These are phyloP conservation scores for Micropterix aruncella DNA, from an alignment of 2,888 invertebrate species.

Conservation along the genomic window DNA sequence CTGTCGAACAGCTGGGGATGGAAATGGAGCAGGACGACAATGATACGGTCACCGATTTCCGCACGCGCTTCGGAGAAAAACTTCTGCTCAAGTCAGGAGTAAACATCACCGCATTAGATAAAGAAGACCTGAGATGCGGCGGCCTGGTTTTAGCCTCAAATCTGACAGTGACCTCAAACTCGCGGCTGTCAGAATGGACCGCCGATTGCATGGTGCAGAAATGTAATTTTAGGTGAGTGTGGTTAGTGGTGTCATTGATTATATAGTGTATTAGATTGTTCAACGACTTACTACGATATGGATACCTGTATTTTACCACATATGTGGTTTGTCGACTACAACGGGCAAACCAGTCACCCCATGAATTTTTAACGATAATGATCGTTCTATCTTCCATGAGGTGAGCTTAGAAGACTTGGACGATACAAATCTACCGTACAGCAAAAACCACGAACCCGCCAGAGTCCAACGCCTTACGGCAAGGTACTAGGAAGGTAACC, in stretches of 20 bases:
- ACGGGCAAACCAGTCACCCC: too few relatives aligned
- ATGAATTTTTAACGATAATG: too few relatives aligned
- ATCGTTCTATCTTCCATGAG: too few relatives aligned
- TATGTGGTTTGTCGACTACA: too few relatives aligned
- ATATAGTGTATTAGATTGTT: too few relatives aligned
- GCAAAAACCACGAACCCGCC: too few relatives aligned
- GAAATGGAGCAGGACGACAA: slow-evolving; percentile 63
- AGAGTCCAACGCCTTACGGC: too few relatives aligned
- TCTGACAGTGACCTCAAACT: slow-evolving; percentile 41
- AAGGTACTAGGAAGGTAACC: too few relatives aligned
- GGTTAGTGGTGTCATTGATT: slow-evolving; percentile 3
- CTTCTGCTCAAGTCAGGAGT: slow-evolving; percentile 50
- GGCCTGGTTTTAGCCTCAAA: slow-evolving; percentile 56
- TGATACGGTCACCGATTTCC: slow-evolving; percentile 59
- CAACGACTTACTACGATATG: too few relatives aligned
- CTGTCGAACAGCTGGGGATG: slow-evolving; percentile 61
- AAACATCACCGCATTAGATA: slow-evolving; percentile 58
- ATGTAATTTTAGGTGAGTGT: slow-evolving; percentile 48
- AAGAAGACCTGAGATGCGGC: slow-evolving; percentile 61
- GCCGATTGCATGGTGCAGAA: slow-evolving; percentile 65
- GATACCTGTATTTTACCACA: too few relatives aligned
- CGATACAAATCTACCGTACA: too few relatives aligned
- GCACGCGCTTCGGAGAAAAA: slow-evolving; percentile 53
- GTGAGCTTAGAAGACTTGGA: too few relatives aligned
- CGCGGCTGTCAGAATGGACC: slow-evolving; percentile 42